Evolutionary conservation across 2,113 vertebrate species (phyloP).

Genomic region (Anarrhichthys ocellatus): DNA sequence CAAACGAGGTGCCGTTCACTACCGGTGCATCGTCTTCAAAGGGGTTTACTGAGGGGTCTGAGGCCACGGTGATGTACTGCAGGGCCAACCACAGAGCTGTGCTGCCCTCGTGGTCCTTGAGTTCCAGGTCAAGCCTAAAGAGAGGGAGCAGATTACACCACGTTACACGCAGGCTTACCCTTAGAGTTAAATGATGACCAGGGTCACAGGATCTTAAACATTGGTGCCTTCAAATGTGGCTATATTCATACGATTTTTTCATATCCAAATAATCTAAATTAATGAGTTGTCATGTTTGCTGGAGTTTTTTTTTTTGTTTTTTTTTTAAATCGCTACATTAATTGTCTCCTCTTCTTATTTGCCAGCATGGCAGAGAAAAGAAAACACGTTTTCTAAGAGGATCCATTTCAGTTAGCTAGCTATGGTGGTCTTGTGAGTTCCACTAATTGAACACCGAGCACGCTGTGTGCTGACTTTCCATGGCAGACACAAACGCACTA

Average conservation of each 20-base stretch:
- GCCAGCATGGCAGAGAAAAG: neutral
- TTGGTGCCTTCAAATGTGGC: neutral
- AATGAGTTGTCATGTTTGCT: neutral
- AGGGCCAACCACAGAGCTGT: conserved; percentile 97
- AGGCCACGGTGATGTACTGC: conserved; percentile 93
- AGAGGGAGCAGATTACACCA: conserved; percentile 8
- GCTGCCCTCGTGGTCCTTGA: conserved; percentile 96
- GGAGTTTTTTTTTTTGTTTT: neutral
- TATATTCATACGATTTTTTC: no score
- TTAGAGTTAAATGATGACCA: neutral
- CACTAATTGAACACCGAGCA: neutral
- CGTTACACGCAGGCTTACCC: neutral
- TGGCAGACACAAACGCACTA: neutral
- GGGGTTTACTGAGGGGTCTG: conserved; percentile 93
- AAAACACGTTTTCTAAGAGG: neutral
- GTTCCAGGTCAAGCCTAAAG: conserved; percentile 91
- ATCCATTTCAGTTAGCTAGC: neutral
- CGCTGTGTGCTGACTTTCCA: neutral
- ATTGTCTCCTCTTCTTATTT: neutral
- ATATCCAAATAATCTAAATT: neutral
- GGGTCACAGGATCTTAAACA: neutral
- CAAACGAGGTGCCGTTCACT: conserved; percentile 94
- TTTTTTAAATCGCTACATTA: neutral
- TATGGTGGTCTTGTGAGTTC: neutral
- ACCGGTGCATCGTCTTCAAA: conserved; percentile 93